Percentiles rank a stretch among this genome's conserved stretches.
phyloP scores from a whole-genome alignment of 1,140 invertebrate species.

The Agrypnia vestita region DNA sequence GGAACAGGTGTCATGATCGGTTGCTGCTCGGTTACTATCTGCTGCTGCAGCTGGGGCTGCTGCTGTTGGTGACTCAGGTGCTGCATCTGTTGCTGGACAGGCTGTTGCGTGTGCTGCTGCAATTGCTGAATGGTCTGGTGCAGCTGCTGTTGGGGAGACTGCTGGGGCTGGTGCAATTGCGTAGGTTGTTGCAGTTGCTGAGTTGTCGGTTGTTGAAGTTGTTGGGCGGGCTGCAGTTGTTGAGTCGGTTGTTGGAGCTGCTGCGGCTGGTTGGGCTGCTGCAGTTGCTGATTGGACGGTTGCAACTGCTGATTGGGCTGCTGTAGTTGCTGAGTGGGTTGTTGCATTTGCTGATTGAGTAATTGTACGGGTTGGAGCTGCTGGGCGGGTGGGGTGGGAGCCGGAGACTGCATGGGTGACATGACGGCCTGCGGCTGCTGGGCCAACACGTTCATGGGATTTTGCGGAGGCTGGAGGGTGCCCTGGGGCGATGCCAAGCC shows the following conservation, averaged over 20 bases:
- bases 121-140: conserved; percentile 10
- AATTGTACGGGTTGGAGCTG: conserved; percentile 26
- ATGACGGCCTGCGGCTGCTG: conserved; percentile 46
- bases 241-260: conserved; percentile 46
- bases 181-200: conserved; percentile 52
- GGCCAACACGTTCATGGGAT: conserved; percentile 58
- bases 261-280: background rate
- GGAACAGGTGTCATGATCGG: background rate
- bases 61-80: conserved; percentile 64
- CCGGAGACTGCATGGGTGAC: conserved; percentile 48
- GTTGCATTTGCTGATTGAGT: conserved; percentile 47
- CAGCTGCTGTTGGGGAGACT: conserved; percentile 51
- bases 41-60: conserved; percentile 5
- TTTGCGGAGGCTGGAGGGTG: conserved; percentile 62
- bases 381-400: conserved; percentile 24
- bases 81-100: conserved; percentile 56
- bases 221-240: conserved; percentile 56
- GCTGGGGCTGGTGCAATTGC: conserved; percentile 12
- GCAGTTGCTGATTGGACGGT: conserved; percentile 8
- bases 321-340: conserved; percentile 48
- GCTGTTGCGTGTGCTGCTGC: conserved; percentile 56
- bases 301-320: conserved; percentile 24
- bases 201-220: conserved; percentile 3
- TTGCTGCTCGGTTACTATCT: conserved; percentile 13
- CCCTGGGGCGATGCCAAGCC: conserved; percentile 60